Evolutionary conservation across 2,113 vertebrate genomes (phyloP).

Genomic region (Aspidoscelis tigris): DNA sequence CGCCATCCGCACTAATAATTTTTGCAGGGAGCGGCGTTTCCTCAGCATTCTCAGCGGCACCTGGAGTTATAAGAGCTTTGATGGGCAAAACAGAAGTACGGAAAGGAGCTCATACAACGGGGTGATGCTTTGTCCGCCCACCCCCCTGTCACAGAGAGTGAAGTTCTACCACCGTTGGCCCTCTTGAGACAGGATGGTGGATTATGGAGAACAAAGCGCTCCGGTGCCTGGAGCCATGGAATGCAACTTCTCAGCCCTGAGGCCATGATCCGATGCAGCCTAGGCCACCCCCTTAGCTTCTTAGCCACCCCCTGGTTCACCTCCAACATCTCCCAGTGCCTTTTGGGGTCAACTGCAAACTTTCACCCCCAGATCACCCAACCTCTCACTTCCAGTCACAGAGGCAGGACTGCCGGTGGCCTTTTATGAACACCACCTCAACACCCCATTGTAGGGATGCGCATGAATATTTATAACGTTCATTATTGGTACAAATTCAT

Average conservation of each 20-base stretch:
- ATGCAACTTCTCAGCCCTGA: neutral
- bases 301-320: no score
- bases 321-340: neutral
- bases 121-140: neutral
- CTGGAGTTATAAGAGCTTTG: neutral
- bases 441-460: no score
- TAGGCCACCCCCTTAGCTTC: neutral
- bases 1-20: neutral
- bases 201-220: no score
- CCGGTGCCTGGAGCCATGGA: neutral
- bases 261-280: neutral
- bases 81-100: neutral
- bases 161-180: neutral
- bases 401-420: neutral
- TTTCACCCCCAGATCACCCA: neutral
- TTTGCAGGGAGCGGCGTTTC: neutral
- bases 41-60: neutral
- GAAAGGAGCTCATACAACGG: neutral
- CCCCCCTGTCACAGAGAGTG: neutral
- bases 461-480: no score
- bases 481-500: no score
- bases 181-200: no score
- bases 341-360: neutral
- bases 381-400: neutral
- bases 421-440: neutral